phyloP scores from a whole-genome alignment of 2,113 vertebrate genomes.

The Actinemys pallida region DNA sequence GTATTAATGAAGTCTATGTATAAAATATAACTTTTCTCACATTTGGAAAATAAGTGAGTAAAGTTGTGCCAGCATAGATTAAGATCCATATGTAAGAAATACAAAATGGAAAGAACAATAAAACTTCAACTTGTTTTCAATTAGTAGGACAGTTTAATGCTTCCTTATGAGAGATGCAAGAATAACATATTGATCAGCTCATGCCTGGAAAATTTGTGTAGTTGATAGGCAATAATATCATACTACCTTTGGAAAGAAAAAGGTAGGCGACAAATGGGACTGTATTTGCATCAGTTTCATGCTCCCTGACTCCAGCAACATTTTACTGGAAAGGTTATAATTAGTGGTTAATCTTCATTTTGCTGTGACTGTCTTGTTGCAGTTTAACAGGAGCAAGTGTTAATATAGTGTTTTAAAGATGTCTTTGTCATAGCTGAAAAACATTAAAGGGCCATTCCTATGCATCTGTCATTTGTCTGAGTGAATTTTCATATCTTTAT shows the following conservation, averaged over 20 bases:
- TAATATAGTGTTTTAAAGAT: conserved; percentile 18
- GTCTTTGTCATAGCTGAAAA: conserved; percentile 6
- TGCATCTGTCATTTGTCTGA: background rate
- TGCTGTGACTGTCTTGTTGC: background rate
- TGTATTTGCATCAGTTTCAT: background rate
- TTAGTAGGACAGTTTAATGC: background rate
- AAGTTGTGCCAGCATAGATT: background rate
- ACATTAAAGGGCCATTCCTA: background rate
- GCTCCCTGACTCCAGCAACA: background rate
- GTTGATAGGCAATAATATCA: background rate
- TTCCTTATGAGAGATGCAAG: background rate
- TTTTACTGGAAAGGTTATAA: background rate
- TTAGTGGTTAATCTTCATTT: conserved; percentile 6
- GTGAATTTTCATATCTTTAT: conserved; percentile 16
- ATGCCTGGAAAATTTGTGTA: background rate
- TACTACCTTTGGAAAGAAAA: background rate
- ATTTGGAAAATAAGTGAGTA: background rate
- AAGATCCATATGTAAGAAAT: background rate
- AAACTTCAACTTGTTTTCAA: background rate
- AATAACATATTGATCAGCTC: background rate
- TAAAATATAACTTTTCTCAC: background rate
- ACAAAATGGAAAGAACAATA: background rate
- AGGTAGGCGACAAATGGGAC: background rate
- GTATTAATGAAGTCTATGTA: fast-evolving
- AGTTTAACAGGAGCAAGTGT: background rate